Percentiles rank a stretch among this genome's conserved stretches.
These are phyloP conservation scores for Enteromius thamalakanensis DNA, from an alignment of 2,797 vertebrate genomes.

Conservation along the genomic window DNA sequence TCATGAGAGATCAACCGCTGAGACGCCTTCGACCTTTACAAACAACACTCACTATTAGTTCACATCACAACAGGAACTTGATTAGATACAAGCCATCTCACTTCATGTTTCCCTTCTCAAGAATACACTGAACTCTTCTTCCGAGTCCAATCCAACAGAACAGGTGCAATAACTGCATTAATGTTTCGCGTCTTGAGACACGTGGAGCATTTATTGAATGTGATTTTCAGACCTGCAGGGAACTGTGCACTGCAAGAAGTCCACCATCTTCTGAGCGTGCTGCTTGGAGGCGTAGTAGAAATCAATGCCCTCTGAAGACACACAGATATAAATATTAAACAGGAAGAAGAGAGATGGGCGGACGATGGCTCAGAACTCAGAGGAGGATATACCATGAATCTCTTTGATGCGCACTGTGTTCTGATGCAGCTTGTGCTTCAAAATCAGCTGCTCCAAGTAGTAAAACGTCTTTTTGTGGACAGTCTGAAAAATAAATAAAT, in stretches of 20 bases:
- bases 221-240: constrained; percentile 86
- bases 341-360: not conserved
- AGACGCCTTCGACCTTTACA: constrained; percentile 87
- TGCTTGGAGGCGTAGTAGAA: constrained; percentile 96
- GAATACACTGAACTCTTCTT: not conserved
- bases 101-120: not conserved
- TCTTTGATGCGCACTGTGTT: constrained; percentile 96
- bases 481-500: too few relatives aligned
- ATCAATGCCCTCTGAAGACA: constrained; percentile 89
- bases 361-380: not conserved
- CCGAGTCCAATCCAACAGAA: not conserved
- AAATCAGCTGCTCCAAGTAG: constrained; percentile 95
- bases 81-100: not conserved
- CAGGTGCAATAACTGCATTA: not conserved
- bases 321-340: not conserved
- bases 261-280: constrained; percentile 95
- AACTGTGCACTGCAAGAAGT: constrained; percentile 94
- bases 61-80: not conserved
- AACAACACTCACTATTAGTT: constrained; percentile 1
- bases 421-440: constrained; percentile 94
- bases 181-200: not conserved
- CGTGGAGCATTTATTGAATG: rapidly evolving
- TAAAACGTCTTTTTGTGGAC: constrained; percentile 97
- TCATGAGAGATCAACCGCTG: constrained; percentile 97
- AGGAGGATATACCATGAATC: constrained; percentile 84